Evolutionary conservation across 1,140 invertebrate species (phyloP), one percentile per base, ranked within the genome.

Genomic region (Callitettix versicolor): DNA sequence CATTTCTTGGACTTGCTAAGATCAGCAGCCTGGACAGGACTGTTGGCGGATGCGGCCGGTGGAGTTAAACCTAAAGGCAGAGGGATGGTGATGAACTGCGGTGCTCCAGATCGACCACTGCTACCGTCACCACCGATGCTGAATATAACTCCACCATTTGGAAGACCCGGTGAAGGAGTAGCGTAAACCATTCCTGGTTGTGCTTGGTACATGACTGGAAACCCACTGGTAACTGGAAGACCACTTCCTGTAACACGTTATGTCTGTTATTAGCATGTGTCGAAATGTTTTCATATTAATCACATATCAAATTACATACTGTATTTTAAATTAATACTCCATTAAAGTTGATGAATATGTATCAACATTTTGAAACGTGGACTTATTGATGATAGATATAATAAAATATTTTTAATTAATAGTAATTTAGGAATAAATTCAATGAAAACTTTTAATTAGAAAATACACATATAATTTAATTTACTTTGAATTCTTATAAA

Each of bases 71-170:
- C 69, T 71, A 78, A 74, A 7, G 76, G 77, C 50, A 79, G 67
- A 36, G 77, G 76, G 65, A 79, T 79, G 17, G 76, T 79, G 55
- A 79, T 78, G 64, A 77, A 79, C 61, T 79, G 77, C 1, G 74
- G 74, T 53, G 73, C 73, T 14, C 51, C 51, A n/a, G 30, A 43
- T 2, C 43, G 18, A 24, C 24, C 43, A 14, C n/a, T 15, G n/a
- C 42, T 18, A 12, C 15, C 47, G 6, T 44, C 54, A 2, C 38
- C 34, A 9, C 68, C 63, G 14, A 71, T 49, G 55, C 69, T 67
- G 46, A 71, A 65, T 34, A 71, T 65, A 26, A 71, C 64, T 5
- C 68, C 66, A 1, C 66, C 64, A 52, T 67, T 65, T 9, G 50
- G 50, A 21, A 53, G 24, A 2, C 50, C 50, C 22, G 47, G 57